Evolutionary conservation across 2,113 vertebrate genomes (phyloP).

Genomic region (Pardalotus punctatus): DNA sequence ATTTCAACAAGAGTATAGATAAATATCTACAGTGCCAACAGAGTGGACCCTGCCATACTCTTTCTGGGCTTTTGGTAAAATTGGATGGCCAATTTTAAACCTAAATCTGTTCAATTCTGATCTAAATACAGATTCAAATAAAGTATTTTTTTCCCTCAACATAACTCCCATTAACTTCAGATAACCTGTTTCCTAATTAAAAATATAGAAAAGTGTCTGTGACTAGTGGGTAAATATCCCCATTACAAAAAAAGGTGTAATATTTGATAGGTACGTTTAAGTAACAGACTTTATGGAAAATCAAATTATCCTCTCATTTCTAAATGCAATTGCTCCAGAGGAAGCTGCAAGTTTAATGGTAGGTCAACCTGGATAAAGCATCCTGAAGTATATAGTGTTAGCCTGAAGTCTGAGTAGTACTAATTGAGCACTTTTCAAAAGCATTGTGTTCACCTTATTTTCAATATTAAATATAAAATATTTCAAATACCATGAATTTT

Average conservation of each 20-base stretch:
- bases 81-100: not conserved
- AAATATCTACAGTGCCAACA: not conserved
- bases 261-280: not conserved
- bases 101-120: not conserved
- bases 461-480: not conserved
- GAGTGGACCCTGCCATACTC: fast-evolving
- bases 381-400: not conserved
- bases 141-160: not conserved
- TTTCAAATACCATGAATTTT: not conserved
- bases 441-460: not conserved
- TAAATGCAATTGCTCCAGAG: not conserved
- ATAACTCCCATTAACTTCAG: not conserved
- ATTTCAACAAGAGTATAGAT: not conserved
- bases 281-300: not conserved
- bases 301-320: not conserved
- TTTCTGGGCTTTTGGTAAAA: not conserved
- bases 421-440: not conserved
- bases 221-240: not conserved
- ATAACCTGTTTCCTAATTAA: not conserved
- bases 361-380: not conserved
- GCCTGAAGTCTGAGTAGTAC: not conserved
- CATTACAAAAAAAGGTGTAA: not conserved
- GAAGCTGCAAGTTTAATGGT: not conserved
- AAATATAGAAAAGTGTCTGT: not conserved
- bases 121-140: not conserved